phyloP scores from a whole-genome alignment of 2,888 invertebrate genomes.

The Drosophila tanythrix region DNA sequence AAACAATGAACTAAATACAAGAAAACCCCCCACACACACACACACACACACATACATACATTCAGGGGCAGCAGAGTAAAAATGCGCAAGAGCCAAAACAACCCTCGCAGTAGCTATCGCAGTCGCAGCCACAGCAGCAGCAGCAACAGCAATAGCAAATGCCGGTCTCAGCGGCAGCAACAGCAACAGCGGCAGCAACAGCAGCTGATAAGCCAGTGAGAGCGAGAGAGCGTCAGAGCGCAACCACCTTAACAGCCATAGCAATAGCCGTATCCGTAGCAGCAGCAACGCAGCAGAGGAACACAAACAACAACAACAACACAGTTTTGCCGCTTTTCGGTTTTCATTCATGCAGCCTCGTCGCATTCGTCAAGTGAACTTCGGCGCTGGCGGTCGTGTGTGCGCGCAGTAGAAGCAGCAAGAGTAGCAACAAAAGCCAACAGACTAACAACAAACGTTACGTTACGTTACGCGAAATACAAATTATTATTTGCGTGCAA shows the following conservation, averaged over 20 bases:
- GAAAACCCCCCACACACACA: conserved; percentile 34
- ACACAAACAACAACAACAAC: conserved; percentile 20
- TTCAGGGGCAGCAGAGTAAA: conserved; percentile 21
- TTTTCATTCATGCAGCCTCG: conserved; percentile 66
- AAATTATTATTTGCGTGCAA: conserved; percentile 44
- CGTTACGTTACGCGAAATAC: conserved; percentile 42
- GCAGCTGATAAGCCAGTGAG: conserved; percentile 58
- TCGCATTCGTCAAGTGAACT: conserved; percentile 77
- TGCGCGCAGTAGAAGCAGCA: conserved; percentile 53
- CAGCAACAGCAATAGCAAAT: conserved; percentile 38
- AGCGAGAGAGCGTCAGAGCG: conserved; percentile 52
- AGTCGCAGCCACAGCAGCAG: conserved; percentile 20
- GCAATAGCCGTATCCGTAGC: conserved; percentile 14
- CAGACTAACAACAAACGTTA: conserved; percentile 38
- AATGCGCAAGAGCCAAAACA: conserved; percentile 74
- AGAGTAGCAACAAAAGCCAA: conserved; percentile 31
- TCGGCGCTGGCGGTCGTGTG: conserved; percentile 82
- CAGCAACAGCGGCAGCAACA: conserved; percentile 38
- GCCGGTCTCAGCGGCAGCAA: conserved; percentile 63
- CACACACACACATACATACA: neutral
- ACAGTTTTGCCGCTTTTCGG: conserved; percentile 45
- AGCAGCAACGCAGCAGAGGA: conserved; percentile 18
- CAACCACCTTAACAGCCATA: conserved; percentile 54
- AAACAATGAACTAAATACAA: conserved; percentile 39
- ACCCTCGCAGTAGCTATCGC: conserved; percentile 55